Base-by-base conservation (phyloP, 2,888 invertebrate genomes). In the Aelia acuminata region DNA sequence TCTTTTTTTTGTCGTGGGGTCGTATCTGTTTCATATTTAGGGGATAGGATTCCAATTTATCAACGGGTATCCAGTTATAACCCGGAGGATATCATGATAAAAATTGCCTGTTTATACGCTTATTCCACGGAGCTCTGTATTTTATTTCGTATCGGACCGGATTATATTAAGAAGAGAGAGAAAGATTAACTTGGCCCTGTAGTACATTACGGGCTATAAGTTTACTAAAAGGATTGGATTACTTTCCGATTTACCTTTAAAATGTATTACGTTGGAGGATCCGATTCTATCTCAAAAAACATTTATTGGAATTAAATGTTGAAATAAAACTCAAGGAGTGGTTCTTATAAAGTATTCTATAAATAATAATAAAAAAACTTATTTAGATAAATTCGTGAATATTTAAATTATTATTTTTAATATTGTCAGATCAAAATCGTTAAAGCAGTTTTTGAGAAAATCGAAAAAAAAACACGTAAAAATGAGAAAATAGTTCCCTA, bases 71-170 rank as follows among this genome's bases (percentile, higher is more conserved):
- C 22, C 39, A 1, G 35, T 75, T 39, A 20, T 39, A n/a, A 39
- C 75, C 75, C 39, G 39, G 7, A 35, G 13, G 75, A 43, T 20
- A 75, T 75, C 39, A 75, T 43, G 75, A 20, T 75, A 57, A 39
- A 75, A 75, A 75, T 75, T 75, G 75, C 75, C 43, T 75, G 75
- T 75, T 75, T 75, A 75, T 75, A 43, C 75, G 43, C 75, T 43
- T 43, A 75, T 75, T 39, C 43, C 39, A 22, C 22, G n/a, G 22
- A 75, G 35, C 22, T 75, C 39, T 39, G 75, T 39, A 26, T 75
- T 75, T 35, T 75, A 75, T 43, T 75, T 75, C 43, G 75, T 75
- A 57, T 57, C 57, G 57, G 57, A 15, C 57, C 26, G 57, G 26
- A 57, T 57, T 57, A 57, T 57, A 57, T 57, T 57, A n/a, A n/a